A percentile compares a stretch with the other conserved stretches of the same genome.
phyloP scores from a whole-genome alignment of 2,113 vertebrate species.

The Anhinga rufa region DNA sequence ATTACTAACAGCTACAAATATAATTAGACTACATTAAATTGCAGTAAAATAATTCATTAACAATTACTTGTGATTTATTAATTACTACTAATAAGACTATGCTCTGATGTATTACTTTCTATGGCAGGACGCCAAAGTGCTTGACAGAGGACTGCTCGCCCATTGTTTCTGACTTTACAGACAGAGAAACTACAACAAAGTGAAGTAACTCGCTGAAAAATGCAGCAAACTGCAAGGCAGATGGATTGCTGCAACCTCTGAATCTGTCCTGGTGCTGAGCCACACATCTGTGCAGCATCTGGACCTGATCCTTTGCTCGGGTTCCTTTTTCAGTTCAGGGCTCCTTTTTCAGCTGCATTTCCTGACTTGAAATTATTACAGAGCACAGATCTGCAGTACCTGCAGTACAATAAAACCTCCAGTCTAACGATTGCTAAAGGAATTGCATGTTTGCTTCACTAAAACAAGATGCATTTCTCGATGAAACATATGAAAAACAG shows the following conservation, averaged over 20 bases:
- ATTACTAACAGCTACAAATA: background rate
- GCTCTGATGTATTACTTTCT: background rate
- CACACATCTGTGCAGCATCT: background rate
- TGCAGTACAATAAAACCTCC: background rate
- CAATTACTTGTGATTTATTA: background rate
- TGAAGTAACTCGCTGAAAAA: background rate
- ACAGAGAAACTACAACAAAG: background rate
- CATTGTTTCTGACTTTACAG: background rate
- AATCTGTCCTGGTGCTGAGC: background rate
- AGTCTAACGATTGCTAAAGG: background rate
- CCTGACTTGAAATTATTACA: background rate
- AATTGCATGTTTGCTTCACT: background rate
- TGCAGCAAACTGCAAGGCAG: background rate
- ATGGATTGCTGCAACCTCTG: background rate
- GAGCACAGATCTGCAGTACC: background rate
- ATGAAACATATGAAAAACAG: background rate
- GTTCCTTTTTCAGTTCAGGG: background rate
- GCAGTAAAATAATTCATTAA: background rate
- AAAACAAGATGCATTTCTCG: background rate
- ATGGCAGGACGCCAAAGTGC: background rate
- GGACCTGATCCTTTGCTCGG: background rate
- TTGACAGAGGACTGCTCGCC: background rate
- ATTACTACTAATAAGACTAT: background rate
- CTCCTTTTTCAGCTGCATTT: background rate
- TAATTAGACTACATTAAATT: background rate